These are phyloP conservation scores for Betta splendens DNA, from an alignment of 2,797 vertebrate genomes.

Conservation along the genomic window DNA sequence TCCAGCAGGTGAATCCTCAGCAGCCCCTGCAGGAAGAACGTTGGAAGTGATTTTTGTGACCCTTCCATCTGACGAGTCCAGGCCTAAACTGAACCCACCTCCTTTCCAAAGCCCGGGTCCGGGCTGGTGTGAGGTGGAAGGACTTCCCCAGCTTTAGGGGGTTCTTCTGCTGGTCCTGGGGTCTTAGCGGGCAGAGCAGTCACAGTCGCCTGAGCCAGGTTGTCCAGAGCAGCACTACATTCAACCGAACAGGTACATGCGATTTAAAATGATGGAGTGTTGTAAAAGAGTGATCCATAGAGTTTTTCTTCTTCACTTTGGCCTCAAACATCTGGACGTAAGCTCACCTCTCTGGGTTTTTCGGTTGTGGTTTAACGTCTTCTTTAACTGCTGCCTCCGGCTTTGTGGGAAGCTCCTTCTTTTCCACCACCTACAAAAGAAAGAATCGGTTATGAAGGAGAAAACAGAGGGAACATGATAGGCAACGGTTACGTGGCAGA, in stretches of 20 bases:
- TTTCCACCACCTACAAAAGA: conserved; percentile 42
- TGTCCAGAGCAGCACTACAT: conserved; percentile 51
- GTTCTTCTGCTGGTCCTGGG: conserved; percentile 44
- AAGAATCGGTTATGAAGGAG: conserved; percentile 9
- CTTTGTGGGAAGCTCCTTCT: conserved; percentile 24
- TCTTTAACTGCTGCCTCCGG: conserved; percentile 19
- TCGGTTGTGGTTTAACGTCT: conserved; percentile 33
- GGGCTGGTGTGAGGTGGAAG: conserved; percentile 77
- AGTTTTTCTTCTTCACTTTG: too few relatives aligned
- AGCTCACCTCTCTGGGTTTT: conserved; percentile 62
- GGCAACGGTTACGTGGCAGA: not conserved
- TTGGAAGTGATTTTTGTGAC: conserved; percentile 19
- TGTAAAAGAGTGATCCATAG: too few relatives aligned
- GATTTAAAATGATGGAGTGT: too few relatives aligned
- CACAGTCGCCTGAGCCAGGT: conserved; percentile 63
- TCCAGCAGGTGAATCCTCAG: conserved; percentile 90
- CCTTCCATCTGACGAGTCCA: not conserved
- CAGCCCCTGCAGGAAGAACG: conserved; percentile 83
- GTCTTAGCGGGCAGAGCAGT: conserved; percentile 56
- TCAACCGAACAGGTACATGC: conserved; percentile 19
- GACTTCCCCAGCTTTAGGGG: conserved; percentile 47
- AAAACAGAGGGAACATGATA: conserved; percentile 9
- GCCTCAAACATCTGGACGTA: too few relatives aligned
- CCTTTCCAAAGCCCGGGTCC: conserved; percentile 78
- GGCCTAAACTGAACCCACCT: conserved; percentile 70